Evolutionary conservation across 2,113 vertebrate genomes (phyloP).

Genomic region (Numenius arquata): DNA sequence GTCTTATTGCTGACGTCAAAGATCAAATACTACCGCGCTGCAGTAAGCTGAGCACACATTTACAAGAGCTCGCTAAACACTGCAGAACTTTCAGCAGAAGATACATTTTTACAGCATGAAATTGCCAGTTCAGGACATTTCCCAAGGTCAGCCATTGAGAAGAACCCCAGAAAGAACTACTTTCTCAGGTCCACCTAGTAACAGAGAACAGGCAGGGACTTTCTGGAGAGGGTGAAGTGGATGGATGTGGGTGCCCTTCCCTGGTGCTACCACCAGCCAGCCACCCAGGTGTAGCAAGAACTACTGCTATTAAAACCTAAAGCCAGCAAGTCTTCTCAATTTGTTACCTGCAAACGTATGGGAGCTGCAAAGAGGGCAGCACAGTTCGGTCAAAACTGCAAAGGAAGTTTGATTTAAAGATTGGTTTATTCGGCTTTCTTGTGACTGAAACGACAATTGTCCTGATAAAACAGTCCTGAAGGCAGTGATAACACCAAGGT

Average conservation of each 20-base stretch:
- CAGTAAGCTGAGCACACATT: background rate
- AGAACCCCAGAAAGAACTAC: background rate
- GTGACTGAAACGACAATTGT: background rate
- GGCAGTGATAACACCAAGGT: background rate
- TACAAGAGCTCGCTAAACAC: background rate
- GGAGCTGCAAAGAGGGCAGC: background rate
- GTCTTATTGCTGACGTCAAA: background rate
- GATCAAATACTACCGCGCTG: background rate
- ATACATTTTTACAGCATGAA: background rate
- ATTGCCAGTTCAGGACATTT: background rate
- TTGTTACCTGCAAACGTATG: background rate
- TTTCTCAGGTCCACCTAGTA: background rate
- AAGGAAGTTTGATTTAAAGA: background rate
- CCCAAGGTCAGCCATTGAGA: background rate
- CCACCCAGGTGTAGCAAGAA: background rate
- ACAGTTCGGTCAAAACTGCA: background rate
- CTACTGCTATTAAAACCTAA: background rate
- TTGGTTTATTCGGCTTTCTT: background rate
- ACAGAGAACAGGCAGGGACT: background rate
- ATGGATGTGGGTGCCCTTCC: background rate
- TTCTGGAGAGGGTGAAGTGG: background rate
- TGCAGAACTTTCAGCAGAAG: background rate
- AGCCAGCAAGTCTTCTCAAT: background rate
- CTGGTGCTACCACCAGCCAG: background rate
- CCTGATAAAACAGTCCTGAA: background rate